A percentile compares a stretch with the other conserved stretches of the same genome.
phyloP scores from a whole-genome alignment of 2,797 vertebrate genomes.

The Urosaurus nigricauda region DNA sequence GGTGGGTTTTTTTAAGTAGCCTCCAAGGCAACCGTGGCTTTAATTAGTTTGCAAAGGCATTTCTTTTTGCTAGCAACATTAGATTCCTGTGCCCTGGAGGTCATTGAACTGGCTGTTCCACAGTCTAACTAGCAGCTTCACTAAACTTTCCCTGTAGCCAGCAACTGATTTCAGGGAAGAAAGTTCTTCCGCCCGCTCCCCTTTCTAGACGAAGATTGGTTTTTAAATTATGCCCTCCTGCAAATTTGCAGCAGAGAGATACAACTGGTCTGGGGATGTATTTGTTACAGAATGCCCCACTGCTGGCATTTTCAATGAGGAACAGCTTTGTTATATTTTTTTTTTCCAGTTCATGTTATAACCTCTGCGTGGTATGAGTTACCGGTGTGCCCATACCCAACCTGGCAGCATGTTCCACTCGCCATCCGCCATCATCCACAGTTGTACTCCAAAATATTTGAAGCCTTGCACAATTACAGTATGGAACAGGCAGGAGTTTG shows the following conservation, averaged over 20 bases:
- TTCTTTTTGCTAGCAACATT: neutral
- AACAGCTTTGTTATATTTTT: neutral
- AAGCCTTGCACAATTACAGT: no score
- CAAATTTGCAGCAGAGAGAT: neutral
- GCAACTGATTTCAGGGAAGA: neutral
- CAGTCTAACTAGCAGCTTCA: fast-evolving
- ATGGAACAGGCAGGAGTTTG: no score
- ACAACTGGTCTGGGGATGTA: neutral
- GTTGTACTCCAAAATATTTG: neutral
- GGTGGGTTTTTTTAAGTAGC: neutral
- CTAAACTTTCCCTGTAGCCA: neutral
- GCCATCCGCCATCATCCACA: no score
- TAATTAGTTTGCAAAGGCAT: constrained; percentile 19
- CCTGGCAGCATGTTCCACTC: no score
- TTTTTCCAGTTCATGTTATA: neutral
- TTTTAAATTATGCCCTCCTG: constrained; percentile 20
- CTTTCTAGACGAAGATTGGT: neutral
- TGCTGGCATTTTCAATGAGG: neutral
- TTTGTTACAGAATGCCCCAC: neutral
- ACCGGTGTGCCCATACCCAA: neutral
- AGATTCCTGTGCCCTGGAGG: neutral
- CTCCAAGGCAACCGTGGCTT: neutral
- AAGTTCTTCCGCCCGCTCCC: no score
- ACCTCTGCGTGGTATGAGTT: neutral
- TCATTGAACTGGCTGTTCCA: neutral